A percentile compares a stretch with the other conserved stretches of the same genome.
Evolutionary conservation across 2,888 invertebrate species (phyloP).

Genomic region (Eurois occulta): DNA sequence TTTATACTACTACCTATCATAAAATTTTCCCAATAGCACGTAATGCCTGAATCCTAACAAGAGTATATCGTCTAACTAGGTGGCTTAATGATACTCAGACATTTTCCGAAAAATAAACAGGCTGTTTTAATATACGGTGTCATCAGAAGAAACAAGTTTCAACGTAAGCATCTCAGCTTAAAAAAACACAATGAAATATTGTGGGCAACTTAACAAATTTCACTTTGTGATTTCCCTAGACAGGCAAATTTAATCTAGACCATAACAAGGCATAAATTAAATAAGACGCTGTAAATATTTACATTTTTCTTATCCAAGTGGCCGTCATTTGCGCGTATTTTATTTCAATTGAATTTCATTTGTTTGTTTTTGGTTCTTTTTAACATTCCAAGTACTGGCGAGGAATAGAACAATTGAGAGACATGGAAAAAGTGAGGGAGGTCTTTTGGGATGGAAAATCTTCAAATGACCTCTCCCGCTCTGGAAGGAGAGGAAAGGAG

Average conservation of each 20-base stretch:
- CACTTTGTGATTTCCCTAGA: constrained; percentile 55
- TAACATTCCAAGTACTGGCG: not conserved
- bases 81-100: not conserved
- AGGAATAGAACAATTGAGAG: not conserved
- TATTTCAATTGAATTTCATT: constrained; percentile 14
- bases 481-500: no score
- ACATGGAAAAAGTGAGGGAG: not conserved
- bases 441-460: no score
- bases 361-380: no score
- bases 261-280: constrained; percentile 45
- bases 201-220: constrained; percentile 44
- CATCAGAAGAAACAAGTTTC: constrained; percentile 34
- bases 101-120: not conserved
- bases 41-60: not conserved
- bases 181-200: constrained; percentile 50
- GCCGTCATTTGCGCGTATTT: constrained; percentile 14
- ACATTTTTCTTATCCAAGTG: constrained; percentile 33
- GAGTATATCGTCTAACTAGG: not conserved
- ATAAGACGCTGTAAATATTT: constrained; percentile 45
- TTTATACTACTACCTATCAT: no score
- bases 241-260: constrained; percentile 49
- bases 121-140: constrained; percentile 1
- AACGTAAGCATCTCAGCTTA: constrained; percentile 27
- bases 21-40: no score
- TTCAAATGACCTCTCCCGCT: no score